phyloP scores from a whole-genome alignment of 2,797 vertebrate genomes.

The Sebastes vulpes region DNA sequence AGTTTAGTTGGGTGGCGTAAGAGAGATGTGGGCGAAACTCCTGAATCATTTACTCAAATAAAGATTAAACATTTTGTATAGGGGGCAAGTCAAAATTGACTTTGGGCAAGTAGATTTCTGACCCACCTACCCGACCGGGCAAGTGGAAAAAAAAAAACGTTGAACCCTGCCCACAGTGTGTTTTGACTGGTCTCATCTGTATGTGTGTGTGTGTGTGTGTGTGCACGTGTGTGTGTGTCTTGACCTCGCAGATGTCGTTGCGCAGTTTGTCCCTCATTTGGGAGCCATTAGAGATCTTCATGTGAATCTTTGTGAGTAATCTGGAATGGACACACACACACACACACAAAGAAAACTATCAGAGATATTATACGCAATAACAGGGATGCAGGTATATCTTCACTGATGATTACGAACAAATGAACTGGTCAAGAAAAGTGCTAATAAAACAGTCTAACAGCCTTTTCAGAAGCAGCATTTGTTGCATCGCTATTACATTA shows the following conservation, averaged over 20 bases:
- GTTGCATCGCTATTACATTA: not conserved
- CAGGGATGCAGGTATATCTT: not conserved
- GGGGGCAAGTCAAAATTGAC: no score
- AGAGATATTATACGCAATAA: not conserved
- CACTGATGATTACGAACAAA: not conserved
- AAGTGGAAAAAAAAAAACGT: no score
- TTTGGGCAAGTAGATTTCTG: no score
- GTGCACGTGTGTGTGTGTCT: not conserved
- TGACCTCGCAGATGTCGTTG: slow-evolving; percentile 83
- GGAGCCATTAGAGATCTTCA: slow-evolving; percentile 86
- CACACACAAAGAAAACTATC: not conserved
- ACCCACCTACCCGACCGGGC: no score
- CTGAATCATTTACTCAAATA: no score
- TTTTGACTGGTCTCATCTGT: not conserved
- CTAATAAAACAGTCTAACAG: not conserved
- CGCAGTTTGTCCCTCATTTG: slow-evolving; percentile 84
- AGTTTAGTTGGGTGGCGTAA: no score
- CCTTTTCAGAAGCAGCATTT: not conserved
- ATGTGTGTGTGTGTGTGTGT: not conserved
- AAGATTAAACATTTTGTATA: no score
- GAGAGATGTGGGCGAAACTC: no score
- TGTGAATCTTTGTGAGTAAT: slow-evolving; percentile 84
- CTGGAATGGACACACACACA: slow-evolving; percentile 74
- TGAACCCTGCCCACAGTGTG: not conserved
- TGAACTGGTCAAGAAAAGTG: not conserved